Base-by-base conservation (phyloP, 2,797 vertebrate genomes). In the Clarias laeviceps region DNA sequence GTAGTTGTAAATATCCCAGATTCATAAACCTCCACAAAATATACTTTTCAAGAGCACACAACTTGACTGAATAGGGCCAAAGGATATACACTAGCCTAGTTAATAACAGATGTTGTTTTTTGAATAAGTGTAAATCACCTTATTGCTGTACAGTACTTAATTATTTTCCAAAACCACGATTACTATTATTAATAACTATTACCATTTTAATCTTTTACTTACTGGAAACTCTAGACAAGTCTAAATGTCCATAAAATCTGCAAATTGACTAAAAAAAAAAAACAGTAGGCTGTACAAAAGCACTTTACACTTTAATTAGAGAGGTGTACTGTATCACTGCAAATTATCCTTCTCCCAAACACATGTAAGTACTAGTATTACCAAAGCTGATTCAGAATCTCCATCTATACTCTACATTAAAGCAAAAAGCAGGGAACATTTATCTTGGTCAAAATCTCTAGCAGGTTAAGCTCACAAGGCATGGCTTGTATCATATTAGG, bases 401-500 rank as follows among this genome's bases (percentile, higher is more conserved):
- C n/a, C 15, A 80, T 65, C n/a, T 27, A 45, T 32, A 78, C 40
- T 34, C 54, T 40, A 27, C 37, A 57, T 80, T 84, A 84, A 37
- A 86, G 66, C 45, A 34, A 77, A 61, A 61, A 81, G 45, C 64
- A 68, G 22, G 14, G 61, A 82, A 40, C 34, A 56, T 12, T 79
- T n/a, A 70, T 61, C n/a, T 22, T 72, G 29, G 34, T 40, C n/a
- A 72, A 83, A 62, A 78, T 82, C 40, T 29, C 80, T 83, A 66
- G 76, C n/a, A 74, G 70, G 50, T 54, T 64, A 87, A 72, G 57
- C 80, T 32, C 65, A 84, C 59, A 87, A 87, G 22, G 76, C 73
- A 40, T 83, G 81, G 87, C 87, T 88, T 89, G 86, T 89, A 85
- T 86, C 76, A 86, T 85, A 85, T 86, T 86, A 85, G 83, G 70